Percentiles rank a stretch among this genome's conserved stretches.
phyloP scores from a whole-genome alignment of 1,140 invertebrate genomes.

The Leptonema lineaticorne region DNA sequence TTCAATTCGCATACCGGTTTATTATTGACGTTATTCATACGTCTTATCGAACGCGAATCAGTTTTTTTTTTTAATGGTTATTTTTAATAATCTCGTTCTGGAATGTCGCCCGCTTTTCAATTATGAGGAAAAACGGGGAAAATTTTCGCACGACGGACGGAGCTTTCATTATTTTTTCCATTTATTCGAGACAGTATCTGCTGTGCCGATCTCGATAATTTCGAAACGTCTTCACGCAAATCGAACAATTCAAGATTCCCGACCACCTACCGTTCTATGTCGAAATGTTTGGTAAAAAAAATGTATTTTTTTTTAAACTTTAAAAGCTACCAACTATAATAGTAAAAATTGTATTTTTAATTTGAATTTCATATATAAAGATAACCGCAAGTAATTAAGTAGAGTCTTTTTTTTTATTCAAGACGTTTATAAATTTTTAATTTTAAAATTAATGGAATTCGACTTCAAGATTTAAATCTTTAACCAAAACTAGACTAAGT shows the following conservation, averaged over 20 bases:
- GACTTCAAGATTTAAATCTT: no score
- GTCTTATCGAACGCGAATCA: not conserved
- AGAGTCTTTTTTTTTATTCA: no score
- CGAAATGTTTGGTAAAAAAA: no score
- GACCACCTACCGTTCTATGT: no score
- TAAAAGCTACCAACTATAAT: no score
- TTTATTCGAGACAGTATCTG: not conserved
- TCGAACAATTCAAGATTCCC: not conserved
- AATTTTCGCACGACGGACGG: not conserved
- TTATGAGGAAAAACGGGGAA: not conserved
- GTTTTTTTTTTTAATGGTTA: not conserved
- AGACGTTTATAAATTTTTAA: no score
- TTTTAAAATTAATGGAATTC: no score
- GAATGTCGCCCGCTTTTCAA: slow-evolving; percentile 12
- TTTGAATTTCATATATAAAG: no score
- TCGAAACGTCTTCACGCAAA: not conserved
- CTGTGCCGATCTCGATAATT: not conserved
- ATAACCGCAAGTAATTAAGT: no score
- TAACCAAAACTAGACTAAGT: no score
- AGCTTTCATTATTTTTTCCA: not conserved
- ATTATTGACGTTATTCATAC: not conserved
- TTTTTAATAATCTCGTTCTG: not conserved
- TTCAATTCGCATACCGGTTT: not conserved
- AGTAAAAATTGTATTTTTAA: no score
- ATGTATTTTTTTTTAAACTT: no score